Conservation (phyloP, 2,888 invertebrate species). For the Ormyrus pomaceus region DNA sequence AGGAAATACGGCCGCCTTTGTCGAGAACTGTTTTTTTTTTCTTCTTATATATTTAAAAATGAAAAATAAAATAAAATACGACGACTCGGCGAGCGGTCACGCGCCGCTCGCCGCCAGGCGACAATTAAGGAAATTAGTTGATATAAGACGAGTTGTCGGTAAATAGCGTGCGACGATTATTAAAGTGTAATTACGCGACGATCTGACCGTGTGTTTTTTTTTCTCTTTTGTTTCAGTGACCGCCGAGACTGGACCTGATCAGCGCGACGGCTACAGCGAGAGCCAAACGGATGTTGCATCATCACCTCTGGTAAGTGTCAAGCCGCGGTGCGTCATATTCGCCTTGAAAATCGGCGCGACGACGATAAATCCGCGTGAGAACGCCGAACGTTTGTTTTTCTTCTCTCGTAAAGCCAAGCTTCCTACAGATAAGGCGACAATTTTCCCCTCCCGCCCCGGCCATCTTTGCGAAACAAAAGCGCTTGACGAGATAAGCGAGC, state of each 20-base stretch:
- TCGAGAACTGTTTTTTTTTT: no score
- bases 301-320: slow-evolving; percentile 64
- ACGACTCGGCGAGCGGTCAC: no score
- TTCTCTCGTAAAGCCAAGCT: slow-evolving; percentile 3
- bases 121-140: slow-evolving; percentile 3
- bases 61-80: no score
- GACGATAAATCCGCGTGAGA: slow-evolving; percentile 47
- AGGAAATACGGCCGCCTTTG: background rate
- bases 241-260: slow-evolving; percentile 64
- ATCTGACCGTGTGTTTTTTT: slow-evolving; percentile 25
- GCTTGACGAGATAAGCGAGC: slow-evolving; percentile 1
- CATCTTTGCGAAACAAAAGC: background rate
- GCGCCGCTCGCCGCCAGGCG: background rate
- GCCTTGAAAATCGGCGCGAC: slow-evolving; percentile 25
- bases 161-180: background rate
- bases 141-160: background rate
- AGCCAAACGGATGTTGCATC: slow-evolving; percentile 67
- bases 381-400: slow-evolving; percentile 5
- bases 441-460: slow-evolving; percentile 12
- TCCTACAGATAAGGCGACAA: slow-evolving; percentile 35
- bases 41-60: no score
- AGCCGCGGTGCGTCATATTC: slow-evolving; percentile 32
- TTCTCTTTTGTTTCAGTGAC: slow-evolving; percentile 64
- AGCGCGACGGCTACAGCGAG: slow-evolving; percentile 62
- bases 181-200: background rate